A percentile compares a stretch with the other conserved stretches of the same genome.
phyloP scores from a whole-genome alignment of 2,797 vertebrate species.

The Melopsittacus undulatus region DNA sequence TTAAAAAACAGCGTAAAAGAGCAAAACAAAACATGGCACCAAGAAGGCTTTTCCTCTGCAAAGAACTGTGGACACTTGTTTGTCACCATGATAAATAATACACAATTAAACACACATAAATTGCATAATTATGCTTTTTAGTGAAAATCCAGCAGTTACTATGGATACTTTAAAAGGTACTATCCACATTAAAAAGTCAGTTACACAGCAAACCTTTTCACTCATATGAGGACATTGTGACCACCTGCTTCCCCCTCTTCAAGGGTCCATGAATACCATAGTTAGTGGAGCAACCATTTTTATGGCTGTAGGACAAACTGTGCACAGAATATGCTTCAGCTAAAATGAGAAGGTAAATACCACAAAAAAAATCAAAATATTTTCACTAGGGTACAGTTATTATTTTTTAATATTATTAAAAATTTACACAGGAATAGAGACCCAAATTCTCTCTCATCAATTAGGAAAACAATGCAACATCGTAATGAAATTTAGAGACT shows the following conservation, averaged over 20 bases:
- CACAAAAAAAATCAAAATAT: slow-evolving; percentile 76
- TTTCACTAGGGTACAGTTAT: slow-evolving; percentile 72
- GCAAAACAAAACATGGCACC: slow-evolving; percentile 82
- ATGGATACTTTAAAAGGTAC: slow-evolving; percentile 74
- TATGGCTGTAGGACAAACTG: slow-evolving; percentile 75
- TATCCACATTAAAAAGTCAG: slow-evolving; percentile 77
- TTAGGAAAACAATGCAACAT: slow-evolving; percentile 67
- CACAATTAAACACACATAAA: slow-evolving; percentile 52
- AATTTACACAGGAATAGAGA: slow-evolving; percentile 71
- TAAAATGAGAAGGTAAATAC: slow-evolving; percentile 77
- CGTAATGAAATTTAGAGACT: slow-evolving; percentile 38
- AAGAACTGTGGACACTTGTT: slow-evolving; percentile 9
- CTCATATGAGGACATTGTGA: slow-evolving; percentile 73
- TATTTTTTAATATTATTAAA: slow-evolving; percentile 60
- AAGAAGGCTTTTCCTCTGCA: slow-evolving; percentile 62
- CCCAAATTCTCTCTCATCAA: slow-evolving; percentile 69
- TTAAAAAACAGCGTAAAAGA: background rate
- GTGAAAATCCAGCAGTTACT: slow-evolving; percentile 67
- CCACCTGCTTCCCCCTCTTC: slow-evolving; percentile 72
- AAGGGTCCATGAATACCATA: slow-evolving; percentile 74
- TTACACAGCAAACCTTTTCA: slow-evolving; percentile 75
- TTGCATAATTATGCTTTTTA: slow-evolving; percentile 47
- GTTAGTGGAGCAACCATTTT: slow-evolving; percentile 77
- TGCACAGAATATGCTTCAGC: slow-evolving; percentile 75
- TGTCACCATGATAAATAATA: slow-evolving; percentile 33